phyloP scores from a whole-genome alignment of 2,888 invertebrate species.

The Cylloceria caligata region DNA sequence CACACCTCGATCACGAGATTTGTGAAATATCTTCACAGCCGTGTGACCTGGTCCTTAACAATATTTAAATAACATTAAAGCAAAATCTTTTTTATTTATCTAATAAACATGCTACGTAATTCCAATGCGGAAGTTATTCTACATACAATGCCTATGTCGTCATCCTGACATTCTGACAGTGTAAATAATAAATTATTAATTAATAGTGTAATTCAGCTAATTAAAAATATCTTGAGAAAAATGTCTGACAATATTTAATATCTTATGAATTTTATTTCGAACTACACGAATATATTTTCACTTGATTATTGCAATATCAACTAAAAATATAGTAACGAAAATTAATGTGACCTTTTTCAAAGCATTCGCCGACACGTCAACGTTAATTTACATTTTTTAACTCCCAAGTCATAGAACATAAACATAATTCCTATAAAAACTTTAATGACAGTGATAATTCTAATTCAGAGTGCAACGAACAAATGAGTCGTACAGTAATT shows the following conservation, averaged over 20 bases:
- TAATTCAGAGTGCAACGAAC: not conserved
- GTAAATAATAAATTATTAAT: not conserved
- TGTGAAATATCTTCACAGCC: not conserved
- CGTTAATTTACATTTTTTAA: not conserved
- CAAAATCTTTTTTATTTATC: not conserved
- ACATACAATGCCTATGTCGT: no score
- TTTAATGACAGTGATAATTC: not conserved
- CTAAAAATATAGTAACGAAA: not conserved
- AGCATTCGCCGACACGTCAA: no score
- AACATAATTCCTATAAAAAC: not conserved
- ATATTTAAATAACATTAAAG: not conserved
- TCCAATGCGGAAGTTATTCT: no score
- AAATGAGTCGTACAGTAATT: not conserved
- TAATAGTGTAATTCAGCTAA: not conserved
- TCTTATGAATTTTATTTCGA: no score
- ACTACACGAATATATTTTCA: not conserved
- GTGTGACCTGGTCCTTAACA: not conserved
- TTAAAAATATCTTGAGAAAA: not conserved
- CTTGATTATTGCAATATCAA: not conserved
- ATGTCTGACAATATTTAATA: no score
- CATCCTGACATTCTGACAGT: no score
- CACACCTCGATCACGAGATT: constrained; percentile 32
- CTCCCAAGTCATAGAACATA: not conserved
- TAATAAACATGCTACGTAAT: not conserved
- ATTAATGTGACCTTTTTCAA: not conserved